These are phyloP conservation scores for Pseudanteris insignis DNA, from an alignment of 2,888 invertebrate species.

Conservation along the genomic window DNA sequence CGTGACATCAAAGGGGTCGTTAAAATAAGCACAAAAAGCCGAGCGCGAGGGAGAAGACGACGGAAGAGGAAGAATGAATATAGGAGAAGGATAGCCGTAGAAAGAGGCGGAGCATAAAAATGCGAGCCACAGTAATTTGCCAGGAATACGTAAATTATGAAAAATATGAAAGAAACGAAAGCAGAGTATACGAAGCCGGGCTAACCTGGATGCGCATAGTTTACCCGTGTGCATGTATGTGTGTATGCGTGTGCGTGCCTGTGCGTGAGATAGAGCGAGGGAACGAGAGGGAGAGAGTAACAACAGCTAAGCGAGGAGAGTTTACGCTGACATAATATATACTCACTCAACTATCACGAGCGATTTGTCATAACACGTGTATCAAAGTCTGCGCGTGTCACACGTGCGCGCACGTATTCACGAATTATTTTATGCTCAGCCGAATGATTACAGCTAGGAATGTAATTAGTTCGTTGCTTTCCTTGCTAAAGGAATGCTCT, in stretches of 20 bases:
- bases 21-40: no score
- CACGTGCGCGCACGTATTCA: conserved; percentile 7
- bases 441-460: conserved; percentile 23
- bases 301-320: conserved; percentile 9
- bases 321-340: conserved; percentile 21
- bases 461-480: conserved; percentile 32
- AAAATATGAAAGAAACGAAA: conserved; percentile 14
- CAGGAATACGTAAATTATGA: conserved; percentile 30
- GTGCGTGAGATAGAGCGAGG: no score
- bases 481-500: no score
- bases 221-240: background rate
- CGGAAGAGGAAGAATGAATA: no score
- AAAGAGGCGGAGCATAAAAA: conserved; percentile 2
- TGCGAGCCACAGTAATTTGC: conserved; percentile 16
- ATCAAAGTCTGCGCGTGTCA: no score
- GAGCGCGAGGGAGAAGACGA: no score
- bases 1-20: no score
- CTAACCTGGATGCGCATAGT: conserved; percentile 14
- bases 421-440: conserved; percentile 23
- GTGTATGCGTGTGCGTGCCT: no score
- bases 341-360: conserved; percentile 22
- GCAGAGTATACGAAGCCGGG: conserved; percentile 5
- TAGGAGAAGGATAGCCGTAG: no score
- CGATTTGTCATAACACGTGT: conserved; percentile 35
- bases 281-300: no score